These are phyloP conservation scores for Ricordea florida DNA, from an alignment of 92 coral and sea anemone species.

Conservation along the genomic window DNA sequence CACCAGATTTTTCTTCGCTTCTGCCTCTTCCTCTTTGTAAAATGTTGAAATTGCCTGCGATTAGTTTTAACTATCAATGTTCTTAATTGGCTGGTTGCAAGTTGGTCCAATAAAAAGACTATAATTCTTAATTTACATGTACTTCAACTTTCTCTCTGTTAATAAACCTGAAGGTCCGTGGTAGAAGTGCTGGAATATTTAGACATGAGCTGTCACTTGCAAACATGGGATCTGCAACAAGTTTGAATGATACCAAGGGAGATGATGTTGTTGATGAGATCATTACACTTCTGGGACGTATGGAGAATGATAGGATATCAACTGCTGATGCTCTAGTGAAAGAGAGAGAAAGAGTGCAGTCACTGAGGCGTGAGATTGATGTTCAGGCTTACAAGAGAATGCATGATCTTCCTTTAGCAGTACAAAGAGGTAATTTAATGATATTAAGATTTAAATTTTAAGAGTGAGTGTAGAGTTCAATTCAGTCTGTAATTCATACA, in stretches of 20 bases:
- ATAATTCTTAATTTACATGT: too few species aligned
- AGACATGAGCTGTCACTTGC: slow-evolving; percentile 35
- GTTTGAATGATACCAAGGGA: slow-evolving; percentile 49
- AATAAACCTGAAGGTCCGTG: slow-evolving; percentile 43
- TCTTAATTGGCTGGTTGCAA: too few species aligned
- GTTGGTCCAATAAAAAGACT: too few species aligned
- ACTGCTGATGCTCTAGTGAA: slow-evolving; percentile 72
- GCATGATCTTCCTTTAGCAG: slow-evolving; percentile 85
- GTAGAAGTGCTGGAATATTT: slow-evolving; percentile 66
- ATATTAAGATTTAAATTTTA: not conserved
- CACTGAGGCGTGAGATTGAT: slow-evolving; percentile 80
- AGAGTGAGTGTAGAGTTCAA: too few species aligned
- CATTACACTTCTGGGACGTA: slow-evolving; percentile 74
- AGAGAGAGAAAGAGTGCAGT: slow-evolving; percentile 78
- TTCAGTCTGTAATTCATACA: too few species aligned
- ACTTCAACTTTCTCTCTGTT: too few species aligned
- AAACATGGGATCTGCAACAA: slow-evolving; percentile 21
- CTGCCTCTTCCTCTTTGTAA: too few species aligned
- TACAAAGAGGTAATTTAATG: slow-evolving; percentile 76
- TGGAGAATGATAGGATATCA: slow-evolving; percentile 85
- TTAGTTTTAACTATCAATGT: too few species aligned
- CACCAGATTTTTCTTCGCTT: too few species aligned
- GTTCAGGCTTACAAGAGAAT: slow-evolving; percentile 81
- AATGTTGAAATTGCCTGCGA: too few species aligned
- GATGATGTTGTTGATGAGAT: slow-evolving; percentile 81